phyloP scores from a whole-genome alignment of 2,888 invertebrate species.

The Drosophila tanythrix region DNA sequence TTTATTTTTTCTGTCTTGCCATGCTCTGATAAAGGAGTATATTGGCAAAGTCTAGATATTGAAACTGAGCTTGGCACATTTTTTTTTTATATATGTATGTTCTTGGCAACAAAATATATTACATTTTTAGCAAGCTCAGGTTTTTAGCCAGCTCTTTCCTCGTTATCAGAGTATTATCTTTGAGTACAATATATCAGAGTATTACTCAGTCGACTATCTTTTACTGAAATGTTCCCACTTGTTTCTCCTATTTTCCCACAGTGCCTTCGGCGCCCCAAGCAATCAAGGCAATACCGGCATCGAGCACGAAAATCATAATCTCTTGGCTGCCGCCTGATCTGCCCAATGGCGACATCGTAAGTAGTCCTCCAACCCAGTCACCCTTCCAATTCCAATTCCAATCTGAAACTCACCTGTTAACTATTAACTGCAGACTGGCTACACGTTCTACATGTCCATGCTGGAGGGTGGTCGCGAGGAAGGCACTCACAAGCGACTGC shows the following conservation, averaged over 20 bases:
- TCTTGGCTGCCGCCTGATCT: conserved; percentile 95
- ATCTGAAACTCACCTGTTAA: conserved; percentile 9
- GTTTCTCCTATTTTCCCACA: conserved; percentile 82
- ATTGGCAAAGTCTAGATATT: background rate
- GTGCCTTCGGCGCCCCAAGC: conserved; percentile 95
- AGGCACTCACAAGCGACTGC: conserved; percentile 90
- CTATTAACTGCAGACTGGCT: conserved; percentile 86
- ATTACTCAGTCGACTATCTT: background rate
- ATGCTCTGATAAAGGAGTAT: conserved; percentile 4
- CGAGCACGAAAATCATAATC: conserved; percentile 92
- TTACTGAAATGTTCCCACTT: background rate
- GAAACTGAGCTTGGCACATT: background rate
- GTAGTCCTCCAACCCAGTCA: conserved; percentile 42
- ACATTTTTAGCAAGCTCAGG: background rate
- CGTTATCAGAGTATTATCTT: background rate
- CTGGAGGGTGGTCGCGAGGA: conserved; percentile 92
- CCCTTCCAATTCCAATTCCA: background rate
- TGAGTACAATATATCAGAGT: background rate
- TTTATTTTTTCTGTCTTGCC: conserved; percentile 1
- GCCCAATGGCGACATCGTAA: conserved; percentile 92
- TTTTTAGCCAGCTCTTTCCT: background rate
- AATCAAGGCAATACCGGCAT: conserved; percentile 95
- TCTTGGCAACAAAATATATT: background rate
- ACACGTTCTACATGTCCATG: conserved; percentile 93
- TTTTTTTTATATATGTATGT: background rate